Evolutionary conservation across 2,113 vertebrate species (phyloP), one percentile per base, ranked within the genome.

Genomic region (Theristicus caerulescens): DNA sequence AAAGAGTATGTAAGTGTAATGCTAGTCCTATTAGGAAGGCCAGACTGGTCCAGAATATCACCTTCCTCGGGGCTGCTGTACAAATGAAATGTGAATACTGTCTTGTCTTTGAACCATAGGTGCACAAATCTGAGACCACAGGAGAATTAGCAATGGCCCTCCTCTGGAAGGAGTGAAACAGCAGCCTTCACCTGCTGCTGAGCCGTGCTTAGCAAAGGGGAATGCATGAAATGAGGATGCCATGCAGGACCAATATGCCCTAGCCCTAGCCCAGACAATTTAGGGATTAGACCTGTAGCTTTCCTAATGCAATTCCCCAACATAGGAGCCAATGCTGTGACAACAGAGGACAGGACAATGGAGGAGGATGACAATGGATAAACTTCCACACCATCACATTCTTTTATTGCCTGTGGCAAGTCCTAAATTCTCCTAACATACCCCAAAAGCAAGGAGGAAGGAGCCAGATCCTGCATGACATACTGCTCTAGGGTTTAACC

Each of bases 351-450:
- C 16, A 73, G 13, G 26, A 40, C n/a, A 67, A 65, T 3, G 4
- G 21, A 67, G 18, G 13, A 73, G 29, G 16, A 82, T 0, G 5
- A 18, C n/a, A 47, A 11, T 0, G 7, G 9, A 62, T 22, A 47
- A 84, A 62, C 1, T 8, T 86, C 25, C 64, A 29, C 25, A 64
- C 26, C 5, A 49, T 21, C 6, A 34, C 5, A 31, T 32, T n/a
- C 19, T 29, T 82, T 65, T 25, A 21, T 46, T 1, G 0, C 24
- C 31, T 36, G 4, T 65, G 20, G 14, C 34, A 54, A 44, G 24
- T 46, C 31, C 16, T 38, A 18, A 65, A 36, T 73, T 88, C 20
- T 80, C 66, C 36, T 31, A 17, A 65, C 3, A 21, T 5, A 20
- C 5, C 29, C 10, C 9, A 61, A 10, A 49, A 57, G 5, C 16